Percentiles rank a stretch among this genome's conserved stretches.
phyloP scores from a whole-genome alignment of 2,888 invertebrate genomes.

The Metallyticus violacea region DNA sequence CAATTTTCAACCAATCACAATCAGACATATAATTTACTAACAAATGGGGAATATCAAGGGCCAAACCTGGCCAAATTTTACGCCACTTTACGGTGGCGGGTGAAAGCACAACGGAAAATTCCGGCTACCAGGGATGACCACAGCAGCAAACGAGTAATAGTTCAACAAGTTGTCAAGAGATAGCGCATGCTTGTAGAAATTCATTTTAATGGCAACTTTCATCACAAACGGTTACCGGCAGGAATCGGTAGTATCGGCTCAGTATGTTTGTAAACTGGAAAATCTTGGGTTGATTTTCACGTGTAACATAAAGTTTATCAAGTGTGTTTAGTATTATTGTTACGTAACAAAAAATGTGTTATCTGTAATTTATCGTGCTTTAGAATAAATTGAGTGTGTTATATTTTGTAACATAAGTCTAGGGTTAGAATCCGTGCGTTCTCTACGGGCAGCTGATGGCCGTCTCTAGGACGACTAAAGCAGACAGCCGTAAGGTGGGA shows the following conservation, averaged over 20 bases:
- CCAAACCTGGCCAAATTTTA: no score
- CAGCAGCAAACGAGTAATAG: no score
- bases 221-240: slow-evolving; percentile 40
- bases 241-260: slow-evolving; percentile 45
- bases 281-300: slow-evolving; percentile 44
- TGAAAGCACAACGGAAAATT: no score
- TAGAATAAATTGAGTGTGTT: slow-evolving; percentile 7
- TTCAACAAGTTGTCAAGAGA: background rate
- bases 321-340: slow-evolving; percentile 13
- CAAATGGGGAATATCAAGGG: no score
- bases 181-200: background rate
- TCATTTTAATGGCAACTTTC: background rate
- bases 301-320: slow-evolving; percentile 43
- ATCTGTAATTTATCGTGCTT: background rate
- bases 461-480: slow-evolving; percentile 39
- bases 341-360: slow-evolving; percentile 2
- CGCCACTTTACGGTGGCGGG: no score
- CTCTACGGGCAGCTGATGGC: slow-evolving; percentile 47
- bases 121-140: no score
- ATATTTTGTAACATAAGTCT: slow-evolving; percentile 40
- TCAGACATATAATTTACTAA: no score
- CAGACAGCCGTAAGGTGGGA: slow-evolving; percentile 36
- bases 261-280: slow-evolving; percentile 55
- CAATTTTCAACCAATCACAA: no score
- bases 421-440: slow-evolving; percentile 48